Evolutionary conservation across 2,888 invertebrate species (phyloP), one percentile per base, ranked within the genome.

Genomic region (Ferrisia virgata): DNA sequence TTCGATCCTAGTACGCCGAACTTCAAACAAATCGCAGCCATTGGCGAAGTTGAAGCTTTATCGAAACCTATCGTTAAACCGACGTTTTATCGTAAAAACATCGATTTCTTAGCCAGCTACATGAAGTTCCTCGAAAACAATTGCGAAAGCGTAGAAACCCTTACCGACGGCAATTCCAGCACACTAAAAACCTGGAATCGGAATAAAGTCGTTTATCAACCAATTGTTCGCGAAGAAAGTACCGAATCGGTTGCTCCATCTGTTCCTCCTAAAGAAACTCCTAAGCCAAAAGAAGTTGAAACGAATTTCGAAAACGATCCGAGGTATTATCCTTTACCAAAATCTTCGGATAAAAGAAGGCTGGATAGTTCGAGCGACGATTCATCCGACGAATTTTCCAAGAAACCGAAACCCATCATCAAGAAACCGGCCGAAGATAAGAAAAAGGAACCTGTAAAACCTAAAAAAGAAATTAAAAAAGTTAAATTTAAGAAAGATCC

Each of bases 71-170:
- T 82, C 3, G 40, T 36, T 1, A 85, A 85, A 85, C 86, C 92
- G 88, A 89, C 91, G 87, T 83, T 83, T 13, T 72, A 31, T 13
- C 47, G 47, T 40, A 91, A 91, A 25, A 91, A 93, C 81, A 76
- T 76, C 47, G 94, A 94, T 86, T 95, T 95, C 89, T 94, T 95
- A 94, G 94, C 93, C 88, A 95, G 95, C 89, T 95, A 95, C 89
- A 91, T 95, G 86, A 95, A 95, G 89, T 95, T 95, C 89, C 90
- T 94, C 86, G 93, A 94, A 90, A 95, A 95, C 86, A 95, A 85
- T 36, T 82, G 85, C 72, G 85, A 85, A 58, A 85, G 82, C 43
- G 83, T 83, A 0, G 83, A 83, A 83, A 43, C 43, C 13, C 69
- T 83, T 9, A 72, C 43, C 31, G 83, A 83, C 5, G 76, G 72